Evolutionary conservation across 2,113 vertebrate species (phyloP).

Genomic region (Lepus europaeus): DNA sequence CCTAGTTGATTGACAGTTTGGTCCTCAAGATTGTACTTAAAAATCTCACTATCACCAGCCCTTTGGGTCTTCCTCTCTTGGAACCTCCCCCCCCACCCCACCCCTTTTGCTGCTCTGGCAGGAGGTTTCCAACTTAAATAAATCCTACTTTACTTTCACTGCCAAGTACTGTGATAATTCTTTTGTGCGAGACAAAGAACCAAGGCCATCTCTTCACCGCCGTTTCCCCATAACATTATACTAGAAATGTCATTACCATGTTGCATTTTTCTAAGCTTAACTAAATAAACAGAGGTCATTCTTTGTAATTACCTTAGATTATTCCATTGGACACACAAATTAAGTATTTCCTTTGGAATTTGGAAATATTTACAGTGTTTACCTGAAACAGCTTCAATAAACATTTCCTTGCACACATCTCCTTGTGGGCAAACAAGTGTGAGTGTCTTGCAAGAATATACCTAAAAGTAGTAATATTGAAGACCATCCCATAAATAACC

Average conservation of each 20-base stretch:
- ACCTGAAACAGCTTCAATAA: background rate
- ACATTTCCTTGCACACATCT: background rate
- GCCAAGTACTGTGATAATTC: too few species aligned
- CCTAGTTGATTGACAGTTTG: too few species aligned
- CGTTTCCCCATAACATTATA: background rate
- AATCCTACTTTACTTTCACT: too few species aligned
- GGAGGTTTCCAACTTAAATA: too few species aligned
- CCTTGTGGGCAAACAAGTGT: background rate
- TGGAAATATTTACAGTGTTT: background rate
- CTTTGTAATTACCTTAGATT: background rate
- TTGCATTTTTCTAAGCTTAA: constrained; percentile 29
- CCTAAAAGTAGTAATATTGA: background rate
- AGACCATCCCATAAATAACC: background rate
- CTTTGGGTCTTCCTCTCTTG: too few species aligned
- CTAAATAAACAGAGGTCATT: background rate
- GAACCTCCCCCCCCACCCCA: too few species aligned
- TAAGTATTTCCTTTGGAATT: background rate
- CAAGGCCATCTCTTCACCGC: too few species aligned
- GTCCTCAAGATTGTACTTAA: too few species aligned
- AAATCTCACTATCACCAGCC: too few species aligned
- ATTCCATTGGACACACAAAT: background rate
- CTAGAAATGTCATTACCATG: background rate
- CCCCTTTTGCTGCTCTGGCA: too few species aligned
- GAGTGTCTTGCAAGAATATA: background rate
- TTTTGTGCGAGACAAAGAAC: too few species aligned